phyloP scores from a whole-genome alignment of 2,797 vertebrate genomes.

The Podarcis lilfordi region DNA sequence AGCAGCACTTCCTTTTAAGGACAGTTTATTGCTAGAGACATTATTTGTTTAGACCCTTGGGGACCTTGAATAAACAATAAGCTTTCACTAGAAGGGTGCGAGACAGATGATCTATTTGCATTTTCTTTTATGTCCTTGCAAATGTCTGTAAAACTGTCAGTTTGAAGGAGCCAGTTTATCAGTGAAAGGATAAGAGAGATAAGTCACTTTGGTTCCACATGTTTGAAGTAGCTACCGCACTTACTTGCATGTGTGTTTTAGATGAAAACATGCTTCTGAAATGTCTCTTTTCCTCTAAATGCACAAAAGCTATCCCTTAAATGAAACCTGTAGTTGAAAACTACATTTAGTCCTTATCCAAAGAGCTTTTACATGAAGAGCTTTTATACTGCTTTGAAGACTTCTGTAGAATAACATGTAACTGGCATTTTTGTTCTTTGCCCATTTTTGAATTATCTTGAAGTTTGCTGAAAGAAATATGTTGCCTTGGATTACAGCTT shows the following conservation, averaged over 20 bases:
- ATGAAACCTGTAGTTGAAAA: slow-evolving; percentile 16
- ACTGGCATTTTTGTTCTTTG: slow-evolving; percentile 30
- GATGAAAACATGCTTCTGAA: slow-evolving; percentile 69
- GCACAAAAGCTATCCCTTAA: slow-evolving; percentile 3
- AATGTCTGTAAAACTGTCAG: slow-evolving; percentile 82
- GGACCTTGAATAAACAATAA: slow-evolving; percentile 76
- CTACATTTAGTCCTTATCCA: slow-evolving; percentile 18
- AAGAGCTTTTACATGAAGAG: slow-evolving; percentile 23
- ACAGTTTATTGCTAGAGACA: slow-evolving; percentile 68
- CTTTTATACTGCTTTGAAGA: slow-evolving; percentile 14
- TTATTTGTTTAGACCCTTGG: slow-evolving; percentile 75
- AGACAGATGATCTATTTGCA: slow-evolving; percentile 79
- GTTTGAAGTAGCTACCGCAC: slow-evolving; percentile 89
- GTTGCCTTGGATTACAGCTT: slow-evolving; percentile 48
- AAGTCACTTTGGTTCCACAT: slow-evolving; percentile 88
- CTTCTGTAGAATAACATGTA: background rate
- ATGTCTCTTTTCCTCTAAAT: slow-evolving; percentile 37
- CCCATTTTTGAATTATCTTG: slow-evolving; percentile 29
- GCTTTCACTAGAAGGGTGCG: slow-evolving; percentile 74
- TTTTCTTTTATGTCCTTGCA: slow-evolving; percentile 83
- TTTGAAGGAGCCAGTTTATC: slow-evolving; percentile 86
- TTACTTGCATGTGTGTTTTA: slow-evolving; percentile 70
- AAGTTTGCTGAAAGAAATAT: slow-evolving; percentile 40
- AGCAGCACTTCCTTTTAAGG: slow-evolving; percentile 64
- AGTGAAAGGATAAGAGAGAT: slow-evolving; percentile 85